phyloP scores from a whole-genome alignment of 1,140 invertebrate genomes.

The Saccostrea glomerata region DNA sequence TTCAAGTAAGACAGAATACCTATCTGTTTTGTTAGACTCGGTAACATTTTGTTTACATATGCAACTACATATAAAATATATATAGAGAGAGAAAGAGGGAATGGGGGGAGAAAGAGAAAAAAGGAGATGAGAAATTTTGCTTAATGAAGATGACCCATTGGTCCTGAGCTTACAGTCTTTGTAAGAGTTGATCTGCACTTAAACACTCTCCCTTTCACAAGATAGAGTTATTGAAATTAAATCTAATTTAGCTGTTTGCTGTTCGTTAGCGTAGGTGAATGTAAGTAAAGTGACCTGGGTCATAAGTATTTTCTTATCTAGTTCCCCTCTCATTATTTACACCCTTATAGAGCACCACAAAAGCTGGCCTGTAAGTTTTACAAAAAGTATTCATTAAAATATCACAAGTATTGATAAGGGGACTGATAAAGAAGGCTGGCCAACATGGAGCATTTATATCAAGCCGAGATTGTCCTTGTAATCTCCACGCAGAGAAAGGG shows the following conservation, averaged over 20 bases:
- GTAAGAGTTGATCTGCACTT: no score
- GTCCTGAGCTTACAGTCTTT: no score
- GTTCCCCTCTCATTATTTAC: neutral
- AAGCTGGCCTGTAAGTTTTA: neutral
- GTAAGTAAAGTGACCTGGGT: slow-evolving; percentile 7
- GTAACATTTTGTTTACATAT: no score
- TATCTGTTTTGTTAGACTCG: no score
- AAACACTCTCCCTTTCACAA: neutral
- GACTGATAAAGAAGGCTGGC: neutral
- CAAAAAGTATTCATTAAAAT: slow-evolving; percentile 9
- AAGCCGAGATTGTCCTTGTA: neutral
- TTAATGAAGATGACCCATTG: neutral
- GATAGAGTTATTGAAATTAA: neutral
- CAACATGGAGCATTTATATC: neutral
- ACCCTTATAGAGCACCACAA: slow-evolving; percentile 16
- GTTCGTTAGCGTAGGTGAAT: neutral
- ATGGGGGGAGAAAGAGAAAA: neutral
- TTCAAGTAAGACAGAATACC: no score
- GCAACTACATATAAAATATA: no score
- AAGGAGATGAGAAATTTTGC: neutral
- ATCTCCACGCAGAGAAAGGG: neutral
- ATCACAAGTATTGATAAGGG: neutral
- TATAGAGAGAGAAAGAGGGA: neutral
- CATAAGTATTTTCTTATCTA: neutral
- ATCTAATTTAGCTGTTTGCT: neutral